These are phyloP conservation scores for Pelecanus crispus DNA, from an alignment of 2,113 vertebrate species.

Conservation along the genomic window DNA sequence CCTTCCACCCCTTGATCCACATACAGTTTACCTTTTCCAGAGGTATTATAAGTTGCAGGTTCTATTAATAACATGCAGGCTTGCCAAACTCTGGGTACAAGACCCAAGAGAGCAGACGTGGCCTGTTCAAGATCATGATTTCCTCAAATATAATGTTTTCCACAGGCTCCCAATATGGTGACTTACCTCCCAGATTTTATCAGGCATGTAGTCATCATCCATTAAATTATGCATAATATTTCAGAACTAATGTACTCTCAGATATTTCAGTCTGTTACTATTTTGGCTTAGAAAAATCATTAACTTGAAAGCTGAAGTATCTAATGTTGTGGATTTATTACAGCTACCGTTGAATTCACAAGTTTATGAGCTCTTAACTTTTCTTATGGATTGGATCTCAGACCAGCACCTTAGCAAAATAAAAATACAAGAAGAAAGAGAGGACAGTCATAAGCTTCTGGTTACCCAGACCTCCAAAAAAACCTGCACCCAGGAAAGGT, in stretches of 20 bases:
- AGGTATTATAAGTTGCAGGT: background rate
- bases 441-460: constrained; percentile 8
- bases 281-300: background rate
- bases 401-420: constrained; percentile 70
- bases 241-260: background rate
- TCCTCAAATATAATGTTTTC: background rate
- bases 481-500: constrained; percentile 72
- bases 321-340: background rate
- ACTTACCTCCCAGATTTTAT: background rate
- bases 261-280: background rate
- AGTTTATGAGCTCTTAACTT: constrained; percentile 73
- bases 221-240: background rate
- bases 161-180: background rate
- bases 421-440: constrained; percentile 44
- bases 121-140: background rate
- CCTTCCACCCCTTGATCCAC: too few species aligned
- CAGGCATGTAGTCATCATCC: background rate
- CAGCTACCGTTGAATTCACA: constrained; percentile 67
- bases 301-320: background rate
- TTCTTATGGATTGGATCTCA: constrained; percentile 86
- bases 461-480: constrained; percentile 13
- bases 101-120: background rate
- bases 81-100: background rate
- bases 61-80: background rate
- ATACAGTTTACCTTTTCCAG: background rate